These are phyloP conservation scores for Desoria tigrina DNA, from an alignment of 2,888 invertebrate species.

Conservation along the genomic window DNA sequence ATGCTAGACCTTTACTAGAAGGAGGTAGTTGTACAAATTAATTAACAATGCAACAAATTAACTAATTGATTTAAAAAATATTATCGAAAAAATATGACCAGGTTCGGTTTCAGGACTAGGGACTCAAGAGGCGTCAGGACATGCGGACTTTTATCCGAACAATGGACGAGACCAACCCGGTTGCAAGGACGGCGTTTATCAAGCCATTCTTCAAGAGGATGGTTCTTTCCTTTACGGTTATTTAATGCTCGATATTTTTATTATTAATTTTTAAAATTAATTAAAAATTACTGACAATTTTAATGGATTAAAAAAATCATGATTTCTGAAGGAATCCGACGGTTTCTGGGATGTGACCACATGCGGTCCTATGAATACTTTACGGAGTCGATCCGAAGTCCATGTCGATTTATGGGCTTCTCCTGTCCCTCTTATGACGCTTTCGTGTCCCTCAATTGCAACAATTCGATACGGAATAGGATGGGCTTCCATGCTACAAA, in stretches of 20 bases:
- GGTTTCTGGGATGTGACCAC: constrained; percentile 82
- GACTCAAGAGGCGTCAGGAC: constrained; percentile 67
- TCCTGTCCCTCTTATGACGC: constrained; percentile 76
- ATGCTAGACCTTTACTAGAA: constrained; percentile 54
- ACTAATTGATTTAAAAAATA: not conserved
- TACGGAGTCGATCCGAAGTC: constrained; percentile 76
- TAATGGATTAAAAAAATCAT: not conserved
- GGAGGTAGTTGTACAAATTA: constrained; percentile 52
- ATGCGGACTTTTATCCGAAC: constrained; percentile 90
- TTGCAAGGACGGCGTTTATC: constrained; percentile 64
- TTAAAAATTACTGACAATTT: not conserved
- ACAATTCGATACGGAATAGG: constrained; percentile 34
- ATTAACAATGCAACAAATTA: no score
- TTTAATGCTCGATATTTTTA: constrained; percentile 1
- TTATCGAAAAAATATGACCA: constrained; percentile 16
- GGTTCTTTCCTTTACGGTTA: constrained; percentile 66
- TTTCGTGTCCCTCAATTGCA: constrained; percentile 56
- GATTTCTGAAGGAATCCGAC: constrained; percentile 62
- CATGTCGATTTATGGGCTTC: constrained; percentile 75
- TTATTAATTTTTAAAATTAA: not conserved
- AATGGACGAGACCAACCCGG: constrained; percentile 80
- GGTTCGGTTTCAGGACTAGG: constrained; percentile 69
- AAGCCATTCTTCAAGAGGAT: constrained; percentile 66
- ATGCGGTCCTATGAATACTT: constrained; percentile 80
- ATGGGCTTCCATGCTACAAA: constrained; percentile 50